Evolutionary conservation across 2,113 vertebrate genomes (phyloP).

Genomic region (Lampris megalopsis): DNA sequence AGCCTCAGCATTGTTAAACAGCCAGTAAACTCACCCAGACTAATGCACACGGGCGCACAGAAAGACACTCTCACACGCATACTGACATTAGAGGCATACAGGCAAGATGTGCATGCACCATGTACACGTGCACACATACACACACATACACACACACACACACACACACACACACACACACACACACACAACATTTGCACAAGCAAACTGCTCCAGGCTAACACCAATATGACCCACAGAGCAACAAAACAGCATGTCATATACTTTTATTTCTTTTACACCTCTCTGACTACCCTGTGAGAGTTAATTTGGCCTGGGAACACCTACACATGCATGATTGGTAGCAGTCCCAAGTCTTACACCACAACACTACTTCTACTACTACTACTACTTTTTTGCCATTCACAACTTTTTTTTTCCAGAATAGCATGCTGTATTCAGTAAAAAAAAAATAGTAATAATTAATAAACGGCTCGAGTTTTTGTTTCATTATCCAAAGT

Average conservation of each 20-base stretch:
- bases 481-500: too few species aligned
- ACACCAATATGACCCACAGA: conserved; percentile 34
- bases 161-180: conserved; percentile 15
- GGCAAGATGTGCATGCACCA: too few species aligned
- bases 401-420: neutral
- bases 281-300: conserved; percentile 41
- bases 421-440: neutral
- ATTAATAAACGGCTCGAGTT: too few species aligned
- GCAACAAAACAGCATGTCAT: conserved; percentile 63
- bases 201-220: conserved; percentile 8
- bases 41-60: conserved; percentile 11
- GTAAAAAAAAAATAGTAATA: too few species aligned
- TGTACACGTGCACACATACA: neutral
- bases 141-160: neutral
- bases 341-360: conserved; percentile 14
- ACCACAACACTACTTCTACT: neutral
- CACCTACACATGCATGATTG: conserved; percentile 33
- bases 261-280: conserved; percentile 53
- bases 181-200: conserved; percentile 38
- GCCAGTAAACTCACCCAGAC: conserved; percentile 44
- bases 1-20: conserved; percentile 50
- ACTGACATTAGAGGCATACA: too few species aligned
- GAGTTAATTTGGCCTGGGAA: conserved; percentile 40
- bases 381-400: neutral
- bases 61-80: conserved; percentile 30